Evolutionary conservation across 2,888 invertebrate genomes (phyloP).

Genomic region (Caenorhabditis afra): DNA sequence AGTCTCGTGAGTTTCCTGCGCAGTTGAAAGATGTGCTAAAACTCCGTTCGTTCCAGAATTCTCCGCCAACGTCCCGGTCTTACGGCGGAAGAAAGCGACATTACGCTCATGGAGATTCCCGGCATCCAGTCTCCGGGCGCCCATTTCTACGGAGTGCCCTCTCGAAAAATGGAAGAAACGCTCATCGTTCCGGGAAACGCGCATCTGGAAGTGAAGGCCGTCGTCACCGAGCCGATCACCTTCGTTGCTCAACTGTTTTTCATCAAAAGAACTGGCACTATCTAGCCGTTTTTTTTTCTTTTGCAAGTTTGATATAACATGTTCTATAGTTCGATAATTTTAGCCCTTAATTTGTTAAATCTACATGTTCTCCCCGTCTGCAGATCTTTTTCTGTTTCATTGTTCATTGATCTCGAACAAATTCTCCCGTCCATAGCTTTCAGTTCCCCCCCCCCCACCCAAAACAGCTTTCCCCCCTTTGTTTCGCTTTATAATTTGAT

Average conservation of each 20-base stretch:
- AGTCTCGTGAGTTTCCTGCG: constrained; percentile 20
- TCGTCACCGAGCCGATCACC: constrained; percentile 15
- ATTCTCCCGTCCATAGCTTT: no score
- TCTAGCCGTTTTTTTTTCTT: no score
- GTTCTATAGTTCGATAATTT: no score
- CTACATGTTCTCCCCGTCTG: no score
- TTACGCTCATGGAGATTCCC: constrained; percentile 21
- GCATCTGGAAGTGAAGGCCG: constrained; percentile 40
- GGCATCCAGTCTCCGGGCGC: constrained; percentile 28
- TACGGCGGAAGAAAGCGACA: constrained; percentile 3
- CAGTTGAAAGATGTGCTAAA: no score
- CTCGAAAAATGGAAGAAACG: not conserved
- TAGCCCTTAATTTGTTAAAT: no score
- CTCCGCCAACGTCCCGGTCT: constrained; percentile 34
- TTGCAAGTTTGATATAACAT: not conserved
- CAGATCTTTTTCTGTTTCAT: no score
- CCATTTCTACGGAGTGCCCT: constrained; percentile 11
- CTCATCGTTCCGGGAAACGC: constrained; percentile 50
- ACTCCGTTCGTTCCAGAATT: constrained; percentile 28
- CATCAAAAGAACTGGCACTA: constrained; percentile 19
- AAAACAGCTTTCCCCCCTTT: no score
- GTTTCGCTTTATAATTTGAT: no score
- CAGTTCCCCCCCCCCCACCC: no score
- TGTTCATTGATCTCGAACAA: no score
- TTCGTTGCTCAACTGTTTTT: constrained; percentile 37